Conservation (phyloP, 2,888 invertebrate species). For the Drosophila leonis region DNA sequence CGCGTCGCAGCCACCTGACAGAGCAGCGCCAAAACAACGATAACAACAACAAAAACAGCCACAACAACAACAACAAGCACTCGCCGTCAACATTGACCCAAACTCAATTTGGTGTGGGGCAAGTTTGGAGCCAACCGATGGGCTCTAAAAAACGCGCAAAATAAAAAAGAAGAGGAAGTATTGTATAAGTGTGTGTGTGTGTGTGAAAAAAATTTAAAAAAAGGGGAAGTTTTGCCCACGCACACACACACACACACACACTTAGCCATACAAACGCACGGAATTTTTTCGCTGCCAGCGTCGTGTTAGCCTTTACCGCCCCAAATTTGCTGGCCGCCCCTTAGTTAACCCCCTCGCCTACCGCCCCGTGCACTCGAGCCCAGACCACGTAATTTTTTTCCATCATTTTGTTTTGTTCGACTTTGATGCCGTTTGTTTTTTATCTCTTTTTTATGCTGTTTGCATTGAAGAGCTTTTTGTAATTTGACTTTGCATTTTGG, state of each 20-base stretch:
- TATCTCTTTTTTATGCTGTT: conserved; percentile 24
- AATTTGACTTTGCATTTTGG: conserved; percentile 68
- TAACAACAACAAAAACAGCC: conserved; percentile 40
- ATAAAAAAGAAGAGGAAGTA: conserved; percentile 41
- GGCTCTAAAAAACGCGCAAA: conserved; percentile 80
- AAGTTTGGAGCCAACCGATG: conserved; percentile 60
- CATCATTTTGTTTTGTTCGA: conserved; percentile 75
- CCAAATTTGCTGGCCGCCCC: conserved; percentile 53
- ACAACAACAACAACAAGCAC: conserved; percentile 37
- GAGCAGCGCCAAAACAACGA: conserved; percentile 71
- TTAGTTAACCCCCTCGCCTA: background rate
- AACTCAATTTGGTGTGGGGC: conserved; percentile 64
- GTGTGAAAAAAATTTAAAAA: conserved; percentile 61
- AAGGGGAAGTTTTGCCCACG: conserved; percentile 76
- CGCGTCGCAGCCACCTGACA: conserved; percentile 75
- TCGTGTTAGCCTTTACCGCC: conserved; percentile 75
- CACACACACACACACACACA: conserved; percentile 58
- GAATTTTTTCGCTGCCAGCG: conserved; percentile 71
- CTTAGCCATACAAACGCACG: conserved; percentile 57
- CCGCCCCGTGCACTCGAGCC: conserved; percentile 22
- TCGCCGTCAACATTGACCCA: conserved; percentile 77
- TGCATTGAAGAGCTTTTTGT: conserved; percentile 31
- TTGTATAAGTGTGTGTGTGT: conserved; percentile 49
- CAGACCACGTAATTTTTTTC: conserved; percentile 49
- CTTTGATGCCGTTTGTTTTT: conserved; percentile 65